Percentiles rank a stretch among this genome's conserved stretches.
Conservation (phyloP, 1,140 invertebrate genomes). For the Apocrypta bakeri region DNA sequence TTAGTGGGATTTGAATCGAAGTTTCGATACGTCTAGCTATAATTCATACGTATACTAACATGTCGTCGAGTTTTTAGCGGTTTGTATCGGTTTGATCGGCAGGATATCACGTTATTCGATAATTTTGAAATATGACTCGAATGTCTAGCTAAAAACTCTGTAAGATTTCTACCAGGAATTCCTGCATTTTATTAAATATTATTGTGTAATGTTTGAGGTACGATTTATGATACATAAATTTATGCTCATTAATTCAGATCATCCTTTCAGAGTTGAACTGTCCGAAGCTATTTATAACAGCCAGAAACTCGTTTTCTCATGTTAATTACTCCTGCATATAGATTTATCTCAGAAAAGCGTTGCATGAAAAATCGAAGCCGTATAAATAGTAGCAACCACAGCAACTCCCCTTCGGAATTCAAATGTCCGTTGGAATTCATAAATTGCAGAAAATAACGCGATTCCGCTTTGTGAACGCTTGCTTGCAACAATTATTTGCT, state of each 20-base stretch:
- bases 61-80: too few species aligned
- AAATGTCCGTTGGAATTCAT: neutral
- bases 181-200: too few species aligned
- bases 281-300: neutral
- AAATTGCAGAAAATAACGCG: neutral
- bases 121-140: too few species aligned
- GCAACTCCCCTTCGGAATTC: neutral
- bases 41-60: too few species aligned
- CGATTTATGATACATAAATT: neutral
- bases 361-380: neutral
- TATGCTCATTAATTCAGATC: neutral
- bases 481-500: neutral
- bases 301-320: neutral
- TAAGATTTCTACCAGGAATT: too few species aligned
- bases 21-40: too few species aligned
- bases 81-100: too few species aligned
- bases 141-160: too few species aligned
- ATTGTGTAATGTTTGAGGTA: too few species aligned
- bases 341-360: conserved; percentile 1
- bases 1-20: too few species aligned
- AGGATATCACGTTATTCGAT: too few species aligned
- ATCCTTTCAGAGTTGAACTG: neutral
- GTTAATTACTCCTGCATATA: neutral
- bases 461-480: neutral
- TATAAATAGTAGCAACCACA: neutral